These are phyloP conservation scores for Abrostola triplasia DNA, from an alignment of 2,888 invertebrate genomes.

Conservation along the genomic window DNA sequence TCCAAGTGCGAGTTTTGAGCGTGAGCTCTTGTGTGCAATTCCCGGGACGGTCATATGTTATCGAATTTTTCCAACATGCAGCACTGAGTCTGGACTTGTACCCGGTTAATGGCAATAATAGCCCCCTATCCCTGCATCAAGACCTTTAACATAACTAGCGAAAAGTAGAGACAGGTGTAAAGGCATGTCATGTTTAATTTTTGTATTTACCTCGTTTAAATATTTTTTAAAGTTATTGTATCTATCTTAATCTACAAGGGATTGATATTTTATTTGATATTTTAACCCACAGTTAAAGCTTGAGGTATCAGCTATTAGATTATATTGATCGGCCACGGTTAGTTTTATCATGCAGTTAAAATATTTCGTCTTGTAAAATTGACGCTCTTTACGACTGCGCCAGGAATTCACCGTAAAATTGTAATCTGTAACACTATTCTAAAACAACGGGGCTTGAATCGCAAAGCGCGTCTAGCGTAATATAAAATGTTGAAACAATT, in stretches of 20 bases:
- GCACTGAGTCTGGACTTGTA: too few relatives aligned
- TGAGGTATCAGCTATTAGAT: slow-evolving; percentile 50
- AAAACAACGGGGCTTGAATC: slow-evolving; percentile 21
- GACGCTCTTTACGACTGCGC: slow-evolving; percentile 49
- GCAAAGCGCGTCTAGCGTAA: slow-evolving; percentile 19
- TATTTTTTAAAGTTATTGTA: slow-evolving; percentile 41
- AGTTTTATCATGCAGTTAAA: slow-evolving; percentile 52
- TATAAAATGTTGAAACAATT: slow-evolving; percentile 5
- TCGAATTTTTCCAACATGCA: too few relatives aligned
- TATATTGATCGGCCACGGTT: slow-evolving; percentile 54
- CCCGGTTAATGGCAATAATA: too few relatives aligned
- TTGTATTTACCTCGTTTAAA: slow-evolving; percentile 25
- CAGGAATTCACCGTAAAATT: slow-evolving; percentile 56
- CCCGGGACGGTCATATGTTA: too few relatives aligned
- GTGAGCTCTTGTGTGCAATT: too few relatives aligned
- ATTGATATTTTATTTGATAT: slow-evolving; percentile 25
- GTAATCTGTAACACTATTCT: slow-evolving; percentile 43
- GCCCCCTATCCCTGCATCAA: too few relatives aligned
- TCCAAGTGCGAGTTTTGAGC: too few relatives aligned
- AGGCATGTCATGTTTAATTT: too few relatives aligned
- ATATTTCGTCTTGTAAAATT: slow-evolving; percentile 53
- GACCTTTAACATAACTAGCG: too few relatives aligned
- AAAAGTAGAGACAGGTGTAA: too few relatives aligned
- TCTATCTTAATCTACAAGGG: slow-evolving; percentile 37
- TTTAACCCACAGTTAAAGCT: slow-evolving; percentile 42